phyloP scores from a whole-genome alignment of 2,888 invertebrate species.

The Agriopis marginaria region DNA sequence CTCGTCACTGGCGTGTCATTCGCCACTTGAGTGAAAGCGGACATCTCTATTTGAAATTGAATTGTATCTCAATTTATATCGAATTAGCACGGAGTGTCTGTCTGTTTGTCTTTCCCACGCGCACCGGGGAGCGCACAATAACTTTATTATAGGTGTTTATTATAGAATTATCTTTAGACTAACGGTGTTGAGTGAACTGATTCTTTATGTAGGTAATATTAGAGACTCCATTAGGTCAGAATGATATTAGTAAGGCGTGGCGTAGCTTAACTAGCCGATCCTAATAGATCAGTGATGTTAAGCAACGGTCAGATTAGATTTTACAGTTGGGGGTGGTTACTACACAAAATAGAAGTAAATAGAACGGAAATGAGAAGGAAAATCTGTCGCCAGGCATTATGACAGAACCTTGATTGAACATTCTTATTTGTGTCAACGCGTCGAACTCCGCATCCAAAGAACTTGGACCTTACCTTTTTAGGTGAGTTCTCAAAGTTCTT shows the following conservation, averaged over 20 bases:
- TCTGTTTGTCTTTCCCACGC: conserved; percentile 64
- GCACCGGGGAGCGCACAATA: conserved; percentile 45
- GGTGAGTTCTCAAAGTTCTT: too few species aligned
- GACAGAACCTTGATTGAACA: too few species aligned
- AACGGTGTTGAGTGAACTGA: conserved; percentile 35
- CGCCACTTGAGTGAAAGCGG: conserved; percentile 31
- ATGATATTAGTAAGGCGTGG: background rate
- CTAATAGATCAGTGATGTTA: too few species aligned
- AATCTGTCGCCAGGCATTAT: too few species aligned
- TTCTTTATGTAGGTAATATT: background rate
- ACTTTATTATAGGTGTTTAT: conserved; percentile 53
- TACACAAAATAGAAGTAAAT: too few species aligned
- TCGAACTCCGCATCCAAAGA: too few species aligned
- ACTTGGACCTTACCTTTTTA: too few species aligned
- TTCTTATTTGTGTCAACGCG: too few species aligned
- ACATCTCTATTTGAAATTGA: conserved; percentile 45
- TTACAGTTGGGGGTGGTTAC: too few species aligned
- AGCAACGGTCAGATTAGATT: too few species aligned
- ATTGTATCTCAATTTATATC: conserved; percentile 62
- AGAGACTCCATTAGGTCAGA: background rate
- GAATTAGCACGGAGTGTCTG: conserved; percentile 55
- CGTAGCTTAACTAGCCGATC: too few species aligned
- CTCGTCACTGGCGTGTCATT: conserved; percentile 27
- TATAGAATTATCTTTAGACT: conserved; percentile 33
- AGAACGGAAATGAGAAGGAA: too few species aligned